A percentile compares a stretch with the other conserved stretches of the same genome.
These are phyloP conservation scores for Eulemur rufifrons DNA, from an alignment of 2,113 vertebrate genomes.

Conservation along the genomic window DNA sequence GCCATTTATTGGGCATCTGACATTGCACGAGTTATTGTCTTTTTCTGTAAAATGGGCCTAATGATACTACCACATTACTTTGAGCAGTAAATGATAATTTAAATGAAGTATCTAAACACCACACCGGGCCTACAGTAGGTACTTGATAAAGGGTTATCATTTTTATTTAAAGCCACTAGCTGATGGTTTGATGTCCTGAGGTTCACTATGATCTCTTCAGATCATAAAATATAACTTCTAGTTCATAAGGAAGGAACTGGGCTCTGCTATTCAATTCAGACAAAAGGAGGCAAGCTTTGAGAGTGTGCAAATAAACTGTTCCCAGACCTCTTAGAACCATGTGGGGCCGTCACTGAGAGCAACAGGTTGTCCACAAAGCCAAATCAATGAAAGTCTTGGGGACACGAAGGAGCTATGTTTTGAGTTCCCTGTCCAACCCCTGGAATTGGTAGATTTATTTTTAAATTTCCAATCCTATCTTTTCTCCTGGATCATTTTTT, in stretches of 20 bases:
- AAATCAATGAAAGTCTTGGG: not conserved
- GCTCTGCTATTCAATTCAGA: not conserved
- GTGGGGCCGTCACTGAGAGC: not conserved
- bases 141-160: not conserved
- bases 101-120: not conserved
- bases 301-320: not conserved
- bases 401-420: not conserved
- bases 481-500: not conserved
- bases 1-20: not conserved
- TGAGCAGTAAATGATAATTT: not conserved
- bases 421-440: not conserved
- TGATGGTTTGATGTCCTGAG: constrained; percentile 14
- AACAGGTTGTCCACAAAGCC: not conserved
- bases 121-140: not conserved
- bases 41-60: not conserved
- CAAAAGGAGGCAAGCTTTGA: not conserved
- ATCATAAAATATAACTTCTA: not conserved
- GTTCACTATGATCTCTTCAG: not conserved
- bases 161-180: not conserved
- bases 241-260: not conserved
- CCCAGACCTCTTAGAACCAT: not conserved
- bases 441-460: not conserved
- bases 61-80: not conserved
- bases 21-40: not conserved
- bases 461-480: not conserved